Evolutionary conservation across 2,797 vertebrate genomes (phyloP), one percentile per base, ranked within the genome.

Genomic region (Myotis myotis): DNA sequence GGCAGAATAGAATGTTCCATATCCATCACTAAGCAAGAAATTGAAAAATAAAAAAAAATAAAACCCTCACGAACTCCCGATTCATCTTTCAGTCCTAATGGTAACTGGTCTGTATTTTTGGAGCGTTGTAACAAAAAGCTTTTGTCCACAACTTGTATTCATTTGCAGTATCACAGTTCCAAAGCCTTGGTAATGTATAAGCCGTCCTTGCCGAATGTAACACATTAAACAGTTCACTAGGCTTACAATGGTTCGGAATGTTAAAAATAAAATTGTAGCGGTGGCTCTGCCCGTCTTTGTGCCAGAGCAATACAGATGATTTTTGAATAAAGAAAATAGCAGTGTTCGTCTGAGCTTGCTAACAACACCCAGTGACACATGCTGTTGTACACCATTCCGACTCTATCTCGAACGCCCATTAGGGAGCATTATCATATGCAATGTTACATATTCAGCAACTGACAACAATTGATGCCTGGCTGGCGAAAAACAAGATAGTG

Each of bases 181-280:
- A 97, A 95, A 96, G 87, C 89, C 47, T 66, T 76, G 9, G 90
- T 84, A 93, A 96, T 90, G 55, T 92, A 86, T 85, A 88, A 96
- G 79, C 76, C 55, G 70, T 96, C 89, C 83, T 96, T 94, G 88
- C 81, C 96, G 89, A 95, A 91, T 79, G 89, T 81, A 97, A 97
- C 91, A 92, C 72, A 97, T 97, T 97, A 98, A 98, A 96, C 96
- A 98, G 96, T 96, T 97, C 94, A 83, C 95, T 97, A 96, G 95
- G 89, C 94, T 97, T 97, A 96, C 97, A 98, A 95, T 74, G 79
- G 95, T 97, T 97, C 94, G 85, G 92, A 96, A 96, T 95, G 94
- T 96, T 96, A 96, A 97, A 96, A 97, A 97, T 95, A 97, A 97
- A 96, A 96, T 96, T 95, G 92, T 74, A 94, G 79, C 91, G 84